phyloP scores from a whole-genome alignment of 2,888 invertebrate genomes.

The Metallyticus violacea region DNA sequence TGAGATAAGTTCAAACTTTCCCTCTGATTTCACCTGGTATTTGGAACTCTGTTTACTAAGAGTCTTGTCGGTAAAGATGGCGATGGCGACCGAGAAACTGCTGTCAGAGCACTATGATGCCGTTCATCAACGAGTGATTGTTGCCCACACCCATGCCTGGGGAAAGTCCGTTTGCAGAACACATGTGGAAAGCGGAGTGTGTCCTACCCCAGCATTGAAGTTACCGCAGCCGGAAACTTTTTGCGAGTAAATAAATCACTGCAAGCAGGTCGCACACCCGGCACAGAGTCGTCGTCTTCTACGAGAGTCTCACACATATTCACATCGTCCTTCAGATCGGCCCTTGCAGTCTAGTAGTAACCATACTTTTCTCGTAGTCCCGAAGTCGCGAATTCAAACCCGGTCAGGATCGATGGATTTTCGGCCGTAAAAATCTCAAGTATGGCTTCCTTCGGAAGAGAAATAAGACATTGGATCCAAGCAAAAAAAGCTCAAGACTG shows the following conservation, averaged over 20 bases:
- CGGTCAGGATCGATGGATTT: no score
- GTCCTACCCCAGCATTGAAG: not conserved
- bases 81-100: not conserved
- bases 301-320: not conserved
- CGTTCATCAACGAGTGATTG: not conserved
- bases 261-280: not conserved
- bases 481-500: no score
- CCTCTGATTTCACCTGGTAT: no score
- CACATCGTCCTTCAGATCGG: not conserved
- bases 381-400: no score
- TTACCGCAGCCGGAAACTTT: not conserved
- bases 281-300: not conserved
- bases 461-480: no score
- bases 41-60: no score
- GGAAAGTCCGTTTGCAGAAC: not conserved
- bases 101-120: not conserved
- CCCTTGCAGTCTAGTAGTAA: no score
- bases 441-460: no score
- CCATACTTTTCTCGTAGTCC: no score
- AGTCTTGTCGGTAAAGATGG: no score
- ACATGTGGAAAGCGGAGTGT: not conserved
- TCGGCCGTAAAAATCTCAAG: no score
- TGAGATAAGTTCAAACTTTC: no score
- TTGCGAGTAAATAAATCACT: not conserved
- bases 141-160: not conserved